phyloP scores from a whole-genome alignment of 2,113 vertebrate species.

The Okapia johnstoni region DNA sequence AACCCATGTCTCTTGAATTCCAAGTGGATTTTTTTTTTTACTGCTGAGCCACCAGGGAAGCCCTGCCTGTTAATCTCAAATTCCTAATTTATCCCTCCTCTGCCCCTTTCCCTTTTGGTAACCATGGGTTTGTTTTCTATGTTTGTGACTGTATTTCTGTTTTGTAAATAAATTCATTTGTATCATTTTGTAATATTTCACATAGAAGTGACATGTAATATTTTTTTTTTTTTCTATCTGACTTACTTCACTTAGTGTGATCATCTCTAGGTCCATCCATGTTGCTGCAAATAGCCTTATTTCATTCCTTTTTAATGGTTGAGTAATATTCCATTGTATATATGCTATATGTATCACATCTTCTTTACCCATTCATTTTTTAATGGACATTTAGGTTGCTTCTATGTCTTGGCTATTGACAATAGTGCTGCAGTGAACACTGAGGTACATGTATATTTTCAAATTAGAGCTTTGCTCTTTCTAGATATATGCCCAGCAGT shows the following conservation, averaged over 20 bases:
- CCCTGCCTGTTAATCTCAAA: not conserved
- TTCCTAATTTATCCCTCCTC: not conserved
- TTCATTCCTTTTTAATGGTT: not conserved
- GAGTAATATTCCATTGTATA: not conserved
- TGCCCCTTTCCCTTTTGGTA: not conserved
- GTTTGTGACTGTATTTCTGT: not conserved
- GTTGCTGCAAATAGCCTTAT: not conserved
- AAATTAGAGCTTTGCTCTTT: not conserved
- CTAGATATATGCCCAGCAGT: not conserved
- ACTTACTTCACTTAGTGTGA: not conserved
- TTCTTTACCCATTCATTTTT: not conserved
- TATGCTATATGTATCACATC: not conserved
- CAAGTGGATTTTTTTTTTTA: not conserved
- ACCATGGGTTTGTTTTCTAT: not conserved
- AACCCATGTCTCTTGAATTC: not conserved
- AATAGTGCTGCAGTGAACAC: not conserved
- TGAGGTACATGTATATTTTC: not conserved
- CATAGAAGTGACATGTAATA: not conserved
- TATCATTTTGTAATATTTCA: not conserved
- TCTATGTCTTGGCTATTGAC: not conserved
- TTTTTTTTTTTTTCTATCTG: not conserved
- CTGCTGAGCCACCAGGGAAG: not conserved
- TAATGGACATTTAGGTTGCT: not conserved
- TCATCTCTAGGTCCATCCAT: not conserved
- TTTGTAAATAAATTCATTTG: not conserved